phyloP scores from a whole-genome alignment of 2,797 vertebrate genomes.

The Halcyon smyrnensis region DNA sequence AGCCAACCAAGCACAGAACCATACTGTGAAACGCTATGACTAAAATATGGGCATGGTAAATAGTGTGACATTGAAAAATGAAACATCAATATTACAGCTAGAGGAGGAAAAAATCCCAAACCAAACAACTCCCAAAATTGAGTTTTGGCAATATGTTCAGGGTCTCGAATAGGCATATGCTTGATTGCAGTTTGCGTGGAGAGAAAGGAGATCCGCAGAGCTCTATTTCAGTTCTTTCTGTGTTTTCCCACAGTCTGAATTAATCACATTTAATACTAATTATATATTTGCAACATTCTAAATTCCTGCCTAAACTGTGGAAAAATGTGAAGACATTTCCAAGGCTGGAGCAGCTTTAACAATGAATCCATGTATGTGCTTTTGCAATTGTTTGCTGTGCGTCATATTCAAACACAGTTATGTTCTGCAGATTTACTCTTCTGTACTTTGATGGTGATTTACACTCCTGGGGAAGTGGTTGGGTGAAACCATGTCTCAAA shows the following conservation, averaged over 20 bases:
- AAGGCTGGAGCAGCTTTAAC: constrained; percentile 60
- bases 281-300: constrained; percentile 68
- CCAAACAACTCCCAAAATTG: constrained; percentile 30
- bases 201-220: constrained; percentile 37
- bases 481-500: constrained; percentile 50
- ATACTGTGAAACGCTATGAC: constrained; percentile 36
- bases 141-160: constrained; percentile 55
- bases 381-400: constrained; percentile 68
- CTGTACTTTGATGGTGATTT: constrained; percentile 57
- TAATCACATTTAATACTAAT: constrained; percentile 78
- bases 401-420: constrained; percentile 47
- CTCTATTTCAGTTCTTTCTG: constrained; percentile 57
- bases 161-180: constrained; percentile 12
- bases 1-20: constrained; percentile 32
- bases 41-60: constrained; percentile 66
- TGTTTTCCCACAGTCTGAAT: constrained; percentile 73
- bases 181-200: constrained; percentile 53
- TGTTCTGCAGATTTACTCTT: constrained; percentile 65
- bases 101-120: constrained; percentile 23
- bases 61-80: constrained; percentile 62
- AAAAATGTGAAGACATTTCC: constrained; percentile 71
- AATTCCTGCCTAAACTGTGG: constrained; percentile 76
- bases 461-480: constrained; percentile 51
- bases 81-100: constrained; percentile 47
- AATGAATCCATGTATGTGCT: constrained; percentile 28